Percentiles rank a stretch among this genome's conserved stretches.
These are phyloP conservation scores for Diadegma fenestrale DNA, from an alignment of 2,888 invertebrate species.

Conservation along the genomic window DNA sequence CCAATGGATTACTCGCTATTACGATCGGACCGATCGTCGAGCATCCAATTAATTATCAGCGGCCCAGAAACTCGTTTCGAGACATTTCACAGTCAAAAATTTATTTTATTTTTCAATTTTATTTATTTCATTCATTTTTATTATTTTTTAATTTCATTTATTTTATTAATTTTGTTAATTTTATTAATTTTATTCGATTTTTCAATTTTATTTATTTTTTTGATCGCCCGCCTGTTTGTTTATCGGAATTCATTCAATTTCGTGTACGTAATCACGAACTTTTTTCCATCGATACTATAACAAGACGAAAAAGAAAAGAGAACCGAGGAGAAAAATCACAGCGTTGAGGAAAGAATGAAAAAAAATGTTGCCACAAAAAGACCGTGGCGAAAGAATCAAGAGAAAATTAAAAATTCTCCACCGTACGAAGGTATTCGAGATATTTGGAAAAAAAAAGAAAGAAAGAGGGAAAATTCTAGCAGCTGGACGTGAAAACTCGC, in stretches of 20 bases:
- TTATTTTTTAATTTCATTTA: not conserved
- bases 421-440: slow-evolving; percentile 28
- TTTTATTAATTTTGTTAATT: no score
- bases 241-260: not conserved
- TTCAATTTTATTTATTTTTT: no score
- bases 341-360: slow-evolving; percentile 23
- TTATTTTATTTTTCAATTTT: not conserved
- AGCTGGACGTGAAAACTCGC: not conserved
- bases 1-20: not conserved
- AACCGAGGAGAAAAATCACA: slow-evolving; percentile 28
- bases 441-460: slow-evolving; percentile 2
- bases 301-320: slow-evolving; percentile 27
- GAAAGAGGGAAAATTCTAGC: not conserved
- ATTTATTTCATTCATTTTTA: not conserved
- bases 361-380: slow-evolving; percentile 6
- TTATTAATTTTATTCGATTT: no score
- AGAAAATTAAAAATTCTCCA: slow-evolving; percentile 29
- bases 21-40: not conserved
- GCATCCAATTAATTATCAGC: not conserved
- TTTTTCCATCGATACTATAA: not conserved
- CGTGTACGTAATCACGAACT: not conserved
- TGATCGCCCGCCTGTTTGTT: not conserved
- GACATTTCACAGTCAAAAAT: not conserved
- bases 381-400: not conserved
- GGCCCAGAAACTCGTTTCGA: not conserved